Evolutionary conservation across 1,140 invertebrate species (phyloP).

Genomic region (Drosophila sp.): DNA sequence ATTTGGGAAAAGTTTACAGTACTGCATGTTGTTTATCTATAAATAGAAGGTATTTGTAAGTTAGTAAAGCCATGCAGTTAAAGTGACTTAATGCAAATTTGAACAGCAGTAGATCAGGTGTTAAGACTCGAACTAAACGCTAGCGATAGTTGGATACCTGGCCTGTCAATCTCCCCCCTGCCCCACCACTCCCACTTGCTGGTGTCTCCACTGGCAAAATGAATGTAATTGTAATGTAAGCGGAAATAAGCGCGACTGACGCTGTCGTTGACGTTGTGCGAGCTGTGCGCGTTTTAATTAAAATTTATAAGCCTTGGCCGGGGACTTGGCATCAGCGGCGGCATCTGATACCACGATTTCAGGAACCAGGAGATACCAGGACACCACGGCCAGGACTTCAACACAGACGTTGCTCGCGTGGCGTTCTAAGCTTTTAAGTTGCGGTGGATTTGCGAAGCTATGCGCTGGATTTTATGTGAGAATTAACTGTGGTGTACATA

Average conservation of each 20-base stretch:
- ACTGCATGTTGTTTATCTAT: not conserved
- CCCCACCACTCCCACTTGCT: not conserved
- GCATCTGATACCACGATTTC: conserved; percentile 22
- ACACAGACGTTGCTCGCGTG: conserved; percentile 38
- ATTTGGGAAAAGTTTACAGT: not conserved
- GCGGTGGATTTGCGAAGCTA: conserved; percentile 74
- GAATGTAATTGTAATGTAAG: conserved; percentile 83
- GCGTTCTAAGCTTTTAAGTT: conserved; percentile 82
- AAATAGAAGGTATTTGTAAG: not conserved
- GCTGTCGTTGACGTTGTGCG: conserved; percentile 51
- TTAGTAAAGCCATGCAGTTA: too few relatives aligned
- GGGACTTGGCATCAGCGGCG: conserved; percentile 66
- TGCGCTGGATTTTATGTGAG: conserved; percentile 73
- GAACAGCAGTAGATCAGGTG: conserved; percentile 32
- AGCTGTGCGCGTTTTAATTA: conserved; percentile 74
- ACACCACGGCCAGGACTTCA: conserved; percentile 22
- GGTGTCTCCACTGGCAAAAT: conserved; percentile 15
- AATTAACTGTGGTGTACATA: conserved; percentile 80
- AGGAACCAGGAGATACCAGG: conserved; percentile 1
- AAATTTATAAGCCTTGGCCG: conserved; percentile 79
- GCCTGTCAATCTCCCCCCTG: not conserved
- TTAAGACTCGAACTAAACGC: conserved; percentile 40
- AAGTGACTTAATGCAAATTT: conserved; percentile 19
- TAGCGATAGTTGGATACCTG: conserved; percentile 15
- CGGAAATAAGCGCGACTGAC: conserved; percentile 73